phyloP scores from a whole-genome alignment of 2,113 vertebrate species.

The Regulus satrapa region DNA sequence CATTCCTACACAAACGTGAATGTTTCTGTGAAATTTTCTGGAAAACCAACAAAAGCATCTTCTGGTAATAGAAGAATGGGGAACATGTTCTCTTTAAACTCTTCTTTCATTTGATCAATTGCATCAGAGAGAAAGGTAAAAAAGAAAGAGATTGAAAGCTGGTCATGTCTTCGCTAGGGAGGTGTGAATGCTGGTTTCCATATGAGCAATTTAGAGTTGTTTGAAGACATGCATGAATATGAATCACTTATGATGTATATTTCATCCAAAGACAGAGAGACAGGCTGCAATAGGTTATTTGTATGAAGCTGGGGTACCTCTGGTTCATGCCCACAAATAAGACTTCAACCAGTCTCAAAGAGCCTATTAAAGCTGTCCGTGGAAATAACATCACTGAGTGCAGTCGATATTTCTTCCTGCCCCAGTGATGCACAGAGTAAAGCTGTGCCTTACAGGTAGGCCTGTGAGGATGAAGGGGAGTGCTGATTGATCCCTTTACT shows the following conservation, averaged over 20 bases:
- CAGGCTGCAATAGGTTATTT: not conserved
- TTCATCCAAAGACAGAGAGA: not conserved
- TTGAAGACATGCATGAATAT: not conserved
- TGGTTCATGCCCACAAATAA: not conserved
- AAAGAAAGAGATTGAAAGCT: not conserved
- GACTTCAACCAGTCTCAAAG: not conserved
- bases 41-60: not conserved
- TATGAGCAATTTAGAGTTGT: not conserved
- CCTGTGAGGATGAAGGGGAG: not conserved
- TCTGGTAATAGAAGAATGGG: not conserved
- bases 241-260: slow-evolving; percentile 37
- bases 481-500: not conserved
- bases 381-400: not conserved
- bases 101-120: not conserved
- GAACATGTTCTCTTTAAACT: not conserved
- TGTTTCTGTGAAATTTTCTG: not conserved
- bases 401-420: not conserved
- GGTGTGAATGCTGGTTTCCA: not conserved
- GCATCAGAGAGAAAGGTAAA: not conserved
- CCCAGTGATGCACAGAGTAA: not conserved
- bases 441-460: not conserved
- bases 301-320: not conserved
- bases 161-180: not conserved
- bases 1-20: not conserved
- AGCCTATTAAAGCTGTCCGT: not conserved